Percentiles rank a stretch among this genome's conserved stretches.
These are phyloP conservation scores for Sebastolobus alascanus DNA, from an alignment of 2,797 vertebrate species.

Conservation along the genomic window DNA sequence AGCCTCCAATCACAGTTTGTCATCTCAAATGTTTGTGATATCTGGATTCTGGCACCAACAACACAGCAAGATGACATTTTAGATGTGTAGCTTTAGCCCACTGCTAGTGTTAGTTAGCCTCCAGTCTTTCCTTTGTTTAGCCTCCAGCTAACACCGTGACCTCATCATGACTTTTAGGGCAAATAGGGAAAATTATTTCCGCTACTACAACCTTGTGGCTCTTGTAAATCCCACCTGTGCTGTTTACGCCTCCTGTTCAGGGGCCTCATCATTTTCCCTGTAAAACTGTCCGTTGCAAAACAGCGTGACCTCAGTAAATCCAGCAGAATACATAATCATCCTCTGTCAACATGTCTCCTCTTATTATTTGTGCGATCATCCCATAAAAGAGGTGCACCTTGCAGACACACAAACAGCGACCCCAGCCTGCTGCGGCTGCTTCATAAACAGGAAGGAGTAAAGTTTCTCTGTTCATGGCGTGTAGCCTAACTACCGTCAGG, in stretches of 20 bases:
- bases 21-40: too few relatives aligned
- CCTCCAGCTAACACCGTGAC: too few relatives aligned
- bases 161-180: too few relatives aligned
- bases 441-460: background rate
- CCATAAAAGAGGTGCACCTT: background rate
- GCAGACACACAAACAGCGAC: background rate
- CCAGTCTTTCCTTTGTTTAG: too few relatives aligned
- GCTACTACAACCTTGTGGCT: background rate
- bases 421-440: background rate
- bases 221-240: background rate
- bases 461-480: background rate
- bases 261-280: background rate
- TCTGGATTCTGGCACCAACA: too few relatives aligned
- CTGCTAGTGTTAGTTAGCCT: too few relatives aligned
- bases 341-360: background rate
- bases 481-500: background rate
- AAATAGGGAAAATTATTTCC: too few relatives aligned
- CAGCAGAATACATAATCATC: background rate
- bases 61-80: too few relatives aligned
- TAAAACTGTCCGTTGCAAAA: background rate
- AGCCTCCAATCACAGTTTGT: too few relatives aligned
- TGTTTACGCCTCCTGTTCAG: background rate
- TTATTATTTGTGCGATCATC: background rate
- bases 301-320: background rate
- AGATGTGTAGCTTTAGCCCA: too few relatives aligned